A percentile compares a stretch with the other conserved stretches of the same genome.
These are phyloP conservation scores for Gisinianus flammeolus DNA, from an alignment of 2,888 invertebrate species.

Conservation along the genomic window DNA sequence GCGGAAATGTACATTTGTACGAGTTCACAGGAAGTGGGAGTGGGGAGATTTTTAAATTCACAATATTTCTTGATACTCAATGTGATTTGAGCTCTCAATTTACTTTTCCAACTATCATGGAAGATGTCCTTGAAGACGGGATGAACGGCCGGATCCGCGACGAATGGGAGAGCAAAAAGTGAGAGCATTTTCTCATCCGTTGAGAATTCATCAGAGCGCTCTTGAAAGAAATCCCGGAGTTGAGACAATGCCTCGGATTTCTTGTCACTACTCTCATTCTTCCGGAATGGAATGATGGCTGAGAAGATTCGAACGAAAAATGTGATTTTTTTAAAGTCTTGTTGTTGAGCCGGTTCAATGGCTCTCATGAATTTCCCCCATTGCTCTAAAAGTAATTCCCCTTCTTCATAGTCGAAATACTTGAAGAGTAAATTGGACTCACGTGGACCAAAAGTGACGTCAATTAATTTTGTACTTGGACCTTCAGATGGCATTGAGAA, in stretches of 20 bases:
- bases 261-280: slow-evolving; percentile 42
- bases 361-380: slow-evolving; percentile 39
- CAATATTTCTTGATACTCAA: slow-evolving; percentile 27
- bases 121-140: slow-evolving; percentile 53
- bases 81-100: slow-evolving; percentile 25
- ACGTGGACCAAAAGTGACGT: slow-evolving; percentile 11
- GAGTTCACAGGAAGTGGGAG: slow-evolving; percentile 15
- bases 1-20: slow-evolving; percentile 31
- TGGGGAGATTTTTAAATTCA: slow-evolving; percentile 29
- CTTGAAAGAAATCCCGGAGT: slow-evolving; percentile 51
- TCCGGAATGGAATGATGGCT: slow-evolving; percentile 51
- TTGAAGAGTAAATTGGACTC: slow-evolving; percentile 52
- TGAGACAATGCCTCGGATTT: slow-evolving; percentile 44
- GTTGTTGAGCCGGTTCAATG: not conserved
- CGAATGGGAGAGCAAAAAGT: slow-evolving; percentile 56
- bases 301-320: slow-evolving; percentile 53
- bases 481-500: slow-evolving; percentile 40
- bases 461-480: not conserved
- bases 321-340: slow-evolving; percentile 44
- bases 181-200: slow-evolving; percentile 54
- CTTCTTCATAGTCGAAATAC: slow-evolving; percentile 56
- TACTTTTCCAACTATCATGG: slow-evolving; percentile 23
- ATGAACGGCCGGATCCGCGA: slow-evolving; percentile 52
- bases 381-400: slow-evolving; percentile 48
- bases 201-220: slow-evolving; percentile 50